These are phyloP conservation scores for Odocoileus virginianus DNA, from an alignment of 2,113 vertebrate genomes.

Conservation along the genomic window DNA sequence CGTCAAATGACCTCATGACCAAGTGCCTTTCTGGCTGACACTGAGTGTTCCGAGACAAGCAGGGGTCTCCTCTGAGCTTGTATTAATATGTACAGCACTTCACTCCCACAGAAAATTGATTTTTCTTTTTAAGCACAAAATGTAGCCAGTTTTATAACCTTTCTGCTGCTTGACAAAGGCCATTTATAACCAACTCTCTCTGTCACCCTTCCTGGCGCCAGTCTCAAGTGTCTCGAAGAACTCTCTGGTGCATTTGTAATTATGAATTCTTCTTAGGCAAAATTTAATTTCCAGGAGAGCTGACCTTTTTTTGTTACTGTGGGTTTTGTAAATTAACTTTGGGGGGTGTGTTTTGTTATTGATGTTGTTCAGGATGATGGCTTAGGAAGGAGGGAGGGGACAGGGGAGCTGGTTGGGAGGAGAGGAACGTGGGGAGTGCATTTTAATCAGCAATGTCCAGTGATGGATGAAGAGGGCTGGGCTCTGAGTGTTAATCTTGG, in stretches of 20 bases:
- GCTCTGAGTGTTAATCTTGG: slow-evolving; percentile 69
- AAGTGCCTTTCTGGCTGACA: neutral
- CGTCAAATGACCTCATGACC: neutral
- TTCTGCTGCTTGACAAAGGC: slow-evolving; percentile 75
- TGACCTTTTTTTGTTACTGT: slow-evolving; percentile 61
- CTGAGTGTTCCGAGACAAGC: neutral
- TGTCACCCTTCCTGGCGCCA: slow-evolving; percentile 43
- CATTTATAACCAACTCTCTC: slow-evolving; percentile 78
- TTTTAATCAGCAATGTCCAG: slow-evolving; percentile 63
- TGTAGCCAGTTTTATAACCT: slow-evolving; percentile 75
- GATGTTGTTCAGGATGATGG: neutral
- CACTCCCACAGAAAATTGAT: slow-evolving; percentile 77
- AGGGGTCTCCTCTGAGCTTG: slow-evolving; percentile 42
- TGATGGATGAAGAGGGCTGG: slow-evolving; percentile 59
- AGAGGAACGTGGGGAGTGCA: neutral
- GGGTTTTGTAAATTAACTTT: slow-evolving; percentile 56
- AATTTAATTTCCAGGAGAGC: slow-evolving; percentile 77
- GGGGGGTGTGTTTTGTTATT: slow-evolving; percentile 48
- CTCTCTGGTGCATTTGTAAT: slow-evolving; percentile 79
- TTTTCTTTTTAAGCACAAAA: slow-evolving; percentile 78
- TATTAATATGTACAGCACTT: slow-evolving; percentile 73
- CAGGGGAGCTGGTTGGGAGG: neutral
- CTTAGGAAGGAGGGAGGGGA: neutral
- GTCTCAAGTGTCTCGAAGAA: slow-evolving; percentile 73
- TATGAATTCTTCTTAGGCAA: slow-evolving; percentile 67